Conservation (phyloP, 2,797 vertebrate genomes). For the Gymnothorax javanicus region DNA sequence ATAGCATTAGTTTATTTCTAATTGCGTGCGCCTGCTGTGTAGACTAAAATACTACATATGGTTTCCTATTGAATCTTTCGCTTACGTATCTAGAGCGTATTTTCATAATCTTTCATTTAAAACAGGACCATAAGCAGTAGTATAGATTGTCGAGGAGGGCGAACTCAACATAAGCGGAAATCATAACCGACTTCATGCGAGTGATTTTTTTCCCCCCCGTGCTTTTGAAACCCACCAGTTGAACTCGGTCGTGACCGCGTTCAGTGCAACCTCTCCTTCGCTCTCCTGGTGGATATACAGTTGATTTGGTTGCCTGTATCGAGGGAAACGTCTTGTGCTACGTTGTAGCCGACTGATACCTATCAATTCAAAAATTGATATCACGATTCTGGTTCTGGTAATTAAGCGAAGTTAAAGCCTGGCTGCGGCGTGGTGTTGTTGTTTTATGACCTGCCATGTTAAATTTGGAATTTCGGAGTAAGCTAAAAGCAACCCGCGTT, state of each 20-base stretch:
- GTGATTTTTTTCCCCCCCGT: not conserved
- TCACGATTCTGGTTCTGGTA: not conserved
- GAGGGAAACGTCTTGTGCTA: not conserved
- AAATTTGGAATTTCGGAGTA: not conserved
- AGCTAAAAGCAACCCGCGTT: conserved; percentile 10
- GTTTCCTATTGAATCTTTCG: conserved; percentile 8
- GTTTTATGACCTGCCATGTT: not conserved
- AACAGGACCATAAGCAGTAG: not conserved
- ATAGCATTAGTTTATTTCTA: not conserved
- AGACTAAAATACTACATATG: not conserved
- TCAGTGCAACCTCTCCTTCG: not conserved
- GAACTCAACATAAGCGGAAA: not conserved
- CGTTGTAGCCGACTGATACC: not conserved
- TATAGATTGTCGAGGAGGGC: not conserved
- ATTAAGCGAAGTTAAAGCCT: not conserved
- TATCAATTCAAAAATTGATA: not conserved
- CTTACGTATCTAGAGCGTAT: not conserved
- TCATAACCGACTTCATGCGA: not conserved
- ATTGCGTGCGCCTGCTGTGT: not conserved
- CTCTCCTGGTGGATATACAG: not conserved
- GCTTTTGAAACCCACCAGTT: not conserved
- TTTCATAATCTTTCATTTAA: not conserved
- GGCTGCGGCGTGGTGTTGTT: not conserved
- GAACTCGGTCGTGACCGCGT: conserved; percentile 13
- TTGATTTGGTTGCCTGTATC: not conserved